phyloP scores from a whole-genome alignment of 1,140 invertebrate genomes.

The Drosophila pectinifera region DNA sequence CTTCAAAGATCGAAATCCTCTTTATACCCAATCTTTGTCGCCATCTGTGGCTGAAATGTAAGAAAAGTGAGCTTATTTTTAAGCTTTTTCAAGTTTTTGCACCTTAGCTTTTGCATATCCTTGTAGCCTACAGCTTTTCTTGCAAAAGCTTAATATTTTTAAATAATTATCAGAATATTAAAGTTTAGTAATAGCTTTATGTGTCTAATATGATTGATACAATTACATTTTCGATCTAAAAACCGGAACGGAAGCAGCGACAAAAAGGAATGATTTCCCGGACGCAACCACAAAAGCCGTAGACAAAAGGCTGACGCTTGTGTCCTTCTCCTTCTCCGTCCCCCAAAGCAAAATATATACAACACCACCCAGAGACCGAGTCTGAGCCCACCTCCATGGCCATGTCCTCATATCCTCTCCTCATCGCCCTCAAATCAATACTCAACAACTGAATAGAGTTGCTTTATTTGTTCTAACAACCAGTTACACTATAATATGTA shows the following conservation, averaged over 20 bases:
- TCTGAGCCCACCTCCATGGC: neutral
- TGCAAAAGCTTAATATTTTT: neutral
- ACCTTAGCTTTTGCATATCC: neutral
- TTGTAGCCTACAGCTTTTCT: neutral
- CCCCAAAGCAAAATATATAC: conserved; percentile 19
- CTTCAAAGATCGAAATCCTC: neutral
- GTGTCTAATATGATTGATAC: too few relatives aligned
- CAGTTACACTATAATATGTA: too few relatives aligned
- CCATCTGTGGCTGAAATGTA: conserved; percentile 2
- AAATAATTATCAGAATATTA: too few relatives aligned
- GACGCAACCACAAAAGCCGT: conserved; percentile 53
- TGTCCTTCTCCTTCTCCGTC: conserved; percentile 34
- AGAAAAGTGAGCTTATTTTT: neutral
- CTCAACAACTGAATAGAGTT: too few relatives aligned
- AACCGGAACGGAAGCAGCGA: conserved; percentile 72
- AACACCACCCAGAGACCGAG: neutral
- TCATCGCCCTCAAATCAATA: conserved; percentile 71
- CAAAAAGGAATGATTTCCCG: conserved; percentile 40
- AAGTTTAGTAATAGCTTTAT: neutral
- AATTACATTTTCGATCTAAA: conserved; percentile 41
- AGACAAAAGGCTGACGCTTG: conserved; percentile 69
- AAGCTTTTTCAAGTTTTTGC: neutral
- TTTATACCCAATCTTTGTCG: neutral
- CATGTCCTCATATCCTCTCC: conserved; percentile 12
- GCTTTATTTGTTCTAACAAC: neutral